Evolutionary conservation across 2,113 vertebrate genomes (phyloP).

Genomic region (Athene cunicularia): DNA sequence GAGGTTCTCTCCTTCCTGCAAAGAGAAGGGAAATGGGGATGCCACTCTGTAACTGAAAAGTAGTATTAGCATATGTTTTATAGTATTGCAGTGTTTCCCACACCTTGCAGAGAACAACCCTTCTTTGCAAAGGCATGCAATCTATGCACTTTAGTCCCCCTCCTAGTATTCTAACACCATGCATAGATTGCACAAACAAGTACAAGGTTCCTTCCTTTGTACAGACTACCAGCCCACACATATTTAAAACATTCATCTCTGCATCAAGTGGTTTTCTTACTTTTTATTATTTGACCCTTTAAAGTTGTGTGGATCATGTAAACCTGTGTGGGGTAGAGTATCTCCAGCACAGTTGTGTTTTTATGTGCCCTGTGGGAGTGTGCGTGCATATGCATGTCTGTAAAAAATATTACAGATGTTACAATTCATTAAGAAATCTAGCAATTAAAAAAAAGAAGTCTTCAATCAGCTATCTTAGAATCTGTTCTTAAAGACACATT

Average conservation of each 20-base stretch:
- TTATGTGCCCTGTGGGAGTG: neutral
- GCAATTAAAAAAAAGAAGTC: neutral
- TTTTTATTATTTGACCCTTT: neutral
- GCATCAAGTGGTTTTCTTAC: neutral
- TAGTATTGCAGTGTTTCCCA: neutral
- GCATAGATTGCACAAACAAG: neutral
- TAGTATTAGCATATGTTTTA: rapidly evolving
- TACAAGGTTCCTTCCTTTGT: neutral
- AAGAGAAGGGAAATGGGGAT: neutral
- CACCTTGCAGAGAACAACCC: neutral
- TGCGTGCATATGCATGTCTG: rapidly evolving
- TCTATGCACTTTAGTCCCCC: rapidly evolving
- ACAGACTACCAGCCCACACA: neutral
- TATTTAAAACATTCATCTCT: neutral
- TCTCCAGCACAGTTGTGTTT: neutral
- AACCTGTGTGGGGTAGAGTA: neutral
- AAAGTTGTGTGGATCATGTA: neutral
- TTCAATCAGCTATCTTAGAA: neutral
- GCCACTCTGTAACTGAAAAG: neutral
- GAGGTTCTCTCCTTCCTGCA: neutral
- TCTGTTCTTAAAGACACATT: neutral
- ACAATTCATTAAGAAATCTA: neutral
- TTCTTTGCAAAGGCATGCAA: rapidly evolving
- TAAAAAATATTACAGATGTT: neutral
- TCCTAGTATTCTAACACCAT: rapidly evolving